phyloP scores from a whole-genome alignment of 1,140 invertebrate genomes.

The Ditylenchus dipsaci region DNA sequence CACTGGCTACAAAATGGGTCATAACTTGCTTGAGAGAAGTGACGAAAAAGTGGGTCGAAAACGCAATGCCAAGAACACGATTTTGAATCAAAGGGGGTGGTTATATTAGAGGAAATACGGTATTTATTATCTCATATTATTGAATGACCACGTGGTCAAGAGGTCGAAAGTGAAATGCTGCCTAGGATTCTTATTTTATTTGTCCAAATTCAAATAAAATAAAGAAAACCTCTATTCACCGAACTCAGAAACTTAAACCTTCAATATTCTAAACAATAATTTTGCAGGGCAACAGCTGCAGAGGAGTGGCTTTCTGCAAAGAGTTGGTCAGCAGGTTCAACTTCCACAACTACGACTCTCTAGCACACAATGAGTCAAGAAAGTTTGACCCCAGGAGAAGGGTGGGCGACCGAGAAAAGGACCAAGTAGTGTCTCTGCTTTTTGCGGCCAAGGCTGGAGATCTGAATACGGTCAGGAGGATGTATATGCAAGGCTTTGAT shows the following conservation, averaged over 20 bases:
- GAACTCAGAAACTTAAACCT: background rate
- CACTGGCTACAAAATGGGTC: no score
- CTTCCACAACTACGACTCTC: conserved; percentile 68
- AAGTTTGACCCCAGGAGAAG: conserved; percentile 79
- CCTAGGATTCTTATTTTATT: no score
- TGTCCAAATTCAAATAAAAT: conserved; percentile 85
- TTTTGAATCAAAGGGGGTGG: no score
- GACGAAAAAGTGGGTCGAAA: no score
- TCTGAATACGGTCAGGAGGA: conserved; percentile 76
- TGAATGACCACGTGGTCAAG: no score
- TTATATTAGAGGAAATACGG: no score
- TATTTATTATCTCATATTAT: no score
- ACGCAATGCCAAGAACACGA: no score
- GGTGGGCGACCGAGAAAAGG: conserved; percentile 82
- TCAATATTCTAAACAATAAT: background rate
- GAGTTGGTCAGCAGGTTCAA: conserved; percentile 61
- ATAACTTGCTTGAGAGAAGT: no score
- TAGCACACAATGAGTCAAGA: conserved; percentile 83
- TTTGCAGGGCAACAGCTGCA: conserved; percentile 73
- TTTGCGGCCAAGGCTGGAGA: conserved; percentile 91
- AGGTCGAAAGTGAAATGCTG: no score
- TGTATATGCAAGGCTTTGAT: conserved; percentile 43
- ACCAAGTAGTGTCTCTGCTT: conserved; percentile 81
- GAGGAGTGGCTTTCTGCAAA: conserved; percentile 84
- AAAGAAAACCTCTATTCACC: conserved; percentile 58